Evolutionary conservation across 2,888 invertebrate genomes (phyloP).

Genomic region (Catotricha subobsoleta): DNA sequence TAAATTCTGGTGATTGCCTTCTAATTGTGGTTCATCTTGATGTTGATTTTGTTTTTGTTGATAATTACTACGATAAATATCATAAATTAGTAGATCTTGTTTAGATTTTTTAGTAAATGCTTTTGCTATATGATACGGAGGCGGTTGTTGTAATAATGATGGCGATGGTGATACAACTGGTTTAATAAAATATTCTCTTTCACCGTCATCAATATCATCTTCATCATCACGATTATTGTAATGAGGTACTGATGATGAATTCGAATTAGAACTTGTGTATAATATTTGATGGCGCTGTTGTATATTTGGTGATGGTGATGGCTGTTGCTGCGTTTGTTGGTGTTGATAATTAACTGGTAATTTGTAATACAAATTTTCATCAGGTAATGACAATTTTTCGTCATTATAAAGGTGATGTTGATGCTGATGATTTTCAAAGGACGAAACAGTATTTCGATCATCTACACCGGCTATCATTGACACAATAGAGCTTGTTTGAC

Average conservation of each 20-base stretch:
- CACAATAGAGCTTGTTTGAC: no score
- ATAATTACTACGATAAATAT: conserved; percentile 18
- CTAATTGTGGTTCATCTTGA: neutral
- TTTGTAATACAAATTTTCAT: no score
- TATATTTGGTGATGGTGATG: conserved; percentile 4
- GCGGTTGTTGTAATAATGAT: conserved; percentile 35
- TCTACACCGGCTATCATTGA: no score
- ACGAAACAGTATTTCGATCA: no score
- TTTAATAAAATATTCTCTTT: neutral
- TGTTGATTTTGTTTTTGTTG: conserved; percentile 1
- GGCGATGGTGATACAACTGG: conserved; percentile 7
- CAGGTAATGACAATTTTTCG: no score
- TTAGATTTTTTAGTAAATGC: conserved; percentile 54
- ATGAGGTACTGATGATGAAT: no score
- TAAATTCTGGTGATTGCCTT: neutral
- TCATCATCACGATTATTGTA: no score
- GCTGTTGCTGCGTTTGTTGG: conserved; percentile 4
- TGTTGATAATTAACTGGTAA: neutral
- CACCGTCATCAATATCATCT: neutral
- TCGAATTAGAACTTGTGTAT: no score
- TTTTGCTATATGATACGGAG: conserved; percentile 71
- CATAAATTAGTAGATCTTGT: conserved; percentile 24
- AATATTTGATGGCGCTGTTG: neutral
- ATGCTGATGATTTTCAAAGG: no score
- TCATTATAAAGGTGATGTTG: no score